These are phyloP conservation scores for Ericerus pela DNA, from an alignment of 1,140 invertebrate species.

Conservation along the genomic window DNA sequence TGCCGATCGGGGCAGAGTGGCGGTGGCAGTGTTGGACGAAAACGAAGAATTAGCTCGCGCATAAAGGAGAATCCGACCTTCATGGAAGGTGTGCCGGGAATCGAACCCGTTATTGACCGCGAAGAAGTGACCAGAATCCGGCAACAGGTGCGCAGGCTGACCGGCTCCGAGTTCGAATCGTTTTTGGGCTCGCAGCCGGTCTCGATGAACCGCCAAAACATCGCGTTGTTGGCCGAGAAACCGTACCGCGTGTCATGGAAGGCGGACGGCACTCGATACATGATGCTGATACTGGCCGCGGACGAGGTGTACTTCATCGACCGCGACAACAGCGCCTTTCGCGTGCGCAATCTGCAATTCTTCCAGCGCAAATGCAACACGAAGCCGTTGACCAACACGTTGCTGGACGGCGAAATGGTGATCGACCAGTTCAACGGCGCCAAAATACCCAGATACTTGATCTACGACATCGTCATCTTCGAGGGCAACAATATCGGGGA, in stretches of 20 bases:
- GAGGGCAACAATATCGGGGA: slow-evolving; percentile 65
- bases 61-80: slow-evolving; percentile 48
- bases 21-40: neutral
- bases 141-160: slow-evolving; percentile 43
- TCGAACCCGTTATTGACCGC: slow-evolving; percentile 43
- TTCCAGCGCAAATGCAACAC: slow-evolving; percentile 55
- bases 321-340: slow-evolving; percentile 87
- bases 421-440: slow-evolving; percentile 61
- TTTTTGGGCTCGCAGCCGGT: slow-evolving; percentile 96
- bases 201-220: slow-evolving; percentile 79
- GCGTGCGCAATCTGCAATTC: slow-evolving; percentile 67
- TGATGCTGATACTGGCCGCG: slow-evolving; percentile 84
- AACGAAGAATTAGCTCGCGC: neutral
- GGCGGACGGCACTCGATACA: slow-evolving; percentile 92
- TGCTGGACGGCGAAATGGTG: slow-evolving; percentile 96
- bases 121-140: slow-evolving; percentile 53
- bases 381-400: slow-evolving; percentile 59
- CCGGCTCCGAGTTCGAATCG: slow-evolving; percentile 32
- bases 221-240: slow-evolving; percentile 56
- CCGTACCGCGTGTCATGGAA: slow-evolving; percentile 94
- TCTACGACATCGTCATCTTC: slow-evolving; percentile 87
- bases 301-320: slow-evolving; percentile 86
- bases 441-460: slow-evolving; percentile 72
- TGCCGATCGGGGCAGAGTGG: neutral
- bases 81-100: slow-evolving; percentile 66